These are phyloP conservation scores for Lasioglossum albipes DNA, from an alignment of 1,140 invertebrate genomes.

Conservation along the genomic window DNA sequence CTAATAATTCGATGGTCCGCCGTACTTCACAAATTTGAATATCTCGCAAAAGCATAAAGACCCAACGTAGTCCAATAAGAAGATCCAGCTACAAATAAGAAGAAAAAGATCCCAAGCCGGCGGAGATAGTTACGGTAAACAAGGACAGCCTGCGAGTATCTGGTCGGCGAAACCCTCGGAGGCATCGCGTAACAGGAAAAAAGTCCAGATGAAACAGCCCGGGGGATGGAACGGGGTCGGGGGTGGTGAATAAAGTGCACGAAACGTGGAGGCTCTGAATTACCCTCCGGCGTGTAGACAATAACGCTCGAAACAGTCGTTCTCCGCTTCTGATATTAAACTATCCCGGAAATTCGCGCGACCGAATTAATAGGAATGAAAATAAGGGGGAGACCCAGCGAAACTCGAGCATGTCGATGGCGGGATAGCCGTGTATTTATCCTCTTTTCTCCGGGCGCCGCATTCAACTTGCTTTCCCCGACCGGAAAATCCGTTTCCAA, in stretches of 20 bases:
- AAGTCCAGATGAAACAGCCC: not conserved
- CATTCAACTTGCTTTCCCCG: slow-evolving; percentile 8
- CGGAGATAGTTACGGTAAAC: not conserved
- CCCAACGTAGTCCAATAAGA: too few relatives aligned
- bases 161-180: not conserved
- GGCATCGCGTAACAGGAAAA: not conserved
- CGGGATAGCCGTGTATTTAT: not conserved
- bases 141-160: not conserved
- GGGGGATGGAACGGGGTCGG: not conserved
- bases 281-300: slow-evolving; percentile 36
- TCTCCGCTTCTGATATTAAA: slow-evolving; percentile 52
- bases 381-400: not conserved
- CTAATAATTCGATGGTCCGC: too few relatives aligned
- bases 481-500: slow-evolving; percentile 21
- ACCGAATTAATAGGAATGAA: slow-evolving; percentile 37
- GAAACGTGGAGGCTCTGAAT: slow-evolving; percentile 13
- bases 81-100: too few relatives aligned
- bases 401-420: slow-evolving; percentile 27
- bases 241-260: not conserved
- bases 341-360: slow-evolving; percentile 32
- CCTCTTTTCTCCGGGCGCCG: slow-evolving; percentile 1
- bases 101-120: too few relatives aligned
- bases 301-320: slow-evolving; percentile 38
- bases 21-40: too few relatives aligned
- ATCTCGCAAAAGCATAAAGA: too few relatives aligned